Evolutionary conservation across 2,888 invertebrate species (phyloP), one percentile per base, ranked within the genome.

Genomic region (Chymomyza amoena): DNA sequence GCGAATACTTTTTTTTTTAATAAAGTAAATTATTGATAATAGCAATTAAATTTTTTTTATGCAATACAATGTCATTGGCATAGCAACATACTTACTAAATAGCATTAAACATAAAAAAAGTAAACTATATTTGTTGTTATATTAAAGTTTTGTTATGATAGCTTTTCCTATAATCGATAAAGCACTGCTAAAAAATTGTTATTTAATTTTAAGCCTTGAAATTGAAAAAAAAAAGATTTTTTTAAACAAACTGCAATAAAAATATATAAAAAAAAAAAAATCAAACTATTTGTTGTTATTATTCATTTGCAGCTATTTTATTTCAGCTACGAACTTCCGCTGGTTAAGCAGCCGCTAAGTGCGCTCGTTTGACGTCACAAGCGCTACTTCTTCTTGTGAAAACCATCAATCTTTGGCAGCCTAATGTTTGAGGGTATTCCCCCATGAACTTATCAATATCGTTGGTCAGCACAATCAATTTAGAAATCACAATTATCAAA

Each of bases 71-170:
- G 52, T 45, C 39, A 45, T 45, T 45, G 39, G 39, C 39, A 45
- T 45, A 45, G 39, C 39, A 45, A 45, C 39, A 45, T 13, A 45
- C 39, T 13, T 45, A 15, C 36, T 9, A 36, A 36, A 36, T 45
- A 45, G 39, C 13, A 20, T 36, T 57, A 51, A 9, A 62, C 61
- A 68, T 60, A 57, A 50, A 7, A 7, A 61, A n/a, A 2, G 3
- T 25, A 66, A 70, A 75, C 71, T 73, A 10, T 6, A 66, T 36
- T 73, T 74, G 80, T 75, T 74, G 78, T 72, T 70, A 75, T 71
- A 64, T 84, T 87, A 84, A 84, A 84, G 87, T 84, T 78, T 85
- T 85, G 87, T 86, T 86, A 86, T 84, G 84, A 73, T 85, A 85
- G 88, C 84, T 85, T 87, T 85, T 86, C 77, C 64, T 65, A 65